A percentile compares a stretch with the other conserved stretches of the same genome.
phyloP scores from a whole-genome alignment of 2,797 vertebrate species.

The Passerculus sandwichensis region DNA sequence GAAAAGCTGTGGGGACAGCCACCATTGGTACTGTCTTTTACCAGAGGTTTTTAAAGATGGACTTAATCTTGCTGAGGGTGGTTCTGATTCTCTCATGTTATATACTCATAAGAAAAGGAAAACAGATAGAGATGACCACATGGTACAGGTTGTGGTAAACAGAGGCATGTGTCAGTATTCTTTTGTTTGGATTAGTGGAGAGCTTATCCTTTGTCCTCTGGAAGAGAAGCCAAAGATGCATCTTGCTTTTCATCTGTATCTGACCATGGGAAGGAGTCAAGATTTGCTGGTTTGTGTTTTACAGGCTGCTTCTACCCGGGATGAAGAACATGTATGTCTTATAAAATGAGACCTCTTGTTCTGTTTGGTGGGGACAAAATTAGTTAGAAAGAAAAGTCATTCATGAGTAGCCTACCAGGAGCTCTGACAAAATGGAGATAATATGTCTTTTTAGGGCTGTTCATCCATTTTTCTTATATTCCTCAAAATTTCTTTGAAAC shows the following conservation, averaged over 20 bases:
- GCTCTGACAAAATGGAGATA: not conserved
- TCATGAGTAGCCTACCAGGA: not conserved
- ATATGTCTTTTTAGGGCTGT: not conserved
- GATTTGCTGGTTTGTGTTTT: not conserved
- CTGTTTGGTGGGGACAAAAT: not conserved
- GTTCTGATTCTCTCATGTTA: not conserved
- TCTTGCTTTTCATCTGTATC: not conserved
- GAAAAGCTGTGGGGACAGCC: not conserved
- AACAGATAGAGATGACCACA: not conserved
- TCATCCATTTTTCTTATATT: not conserved
- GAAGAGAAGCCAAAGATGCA: not conserved
- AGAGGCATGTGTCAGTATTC: not conserved
- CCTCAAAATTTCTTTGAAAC: not conserved
- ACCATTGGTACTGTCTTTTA: not conserved
- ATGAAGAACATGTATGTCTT: not conserved
- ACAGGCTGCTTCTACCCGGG: not conserved
- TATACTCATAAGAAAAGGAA: not conserved
- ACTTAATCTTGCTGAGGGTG: not conserved
- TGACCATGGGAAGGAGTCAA: not conserved
- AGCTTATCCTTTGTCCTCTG: not conserved
- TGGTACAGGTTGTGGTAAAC: not conserved
- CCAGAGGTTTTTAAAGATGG: not conserved
- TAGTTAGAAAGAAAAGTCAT: not conserved
- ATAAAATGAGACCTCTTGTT: not conserved
- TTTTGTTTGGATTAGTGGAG: not conserved